Percentiles rank a stretch among this genome's conserved stretches.
These are phyloP conservation scores for Brachionus angularis DNA, from an alignment of 1,140 invertebrate genomes.

Conservation along the genomic window DNA sequence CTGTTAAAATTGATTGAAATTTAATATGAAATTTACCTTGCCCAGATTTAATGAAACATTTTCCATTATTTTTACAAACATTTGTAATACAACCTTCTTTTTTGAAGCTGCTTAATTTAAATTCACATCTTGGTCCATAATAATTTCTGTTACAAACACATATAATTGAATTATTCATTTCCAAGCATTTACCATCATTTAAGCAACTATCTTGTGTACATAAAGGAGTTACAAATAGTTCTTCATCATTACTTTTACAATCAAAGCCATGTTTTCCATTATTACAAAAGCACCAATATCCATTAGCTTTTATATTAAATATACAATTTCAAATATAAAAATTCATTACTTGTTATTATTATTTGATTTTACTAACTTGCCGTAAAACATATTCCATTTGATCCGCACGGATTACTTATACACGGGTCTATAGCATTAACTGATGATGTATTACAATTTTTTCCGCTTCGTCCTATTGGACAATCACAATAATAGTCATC, in stretches of 20 bases:
- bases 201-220: slow-evolving; percentile 2
- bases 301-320: slow-evolving; percentile 12
- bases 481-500: slow-evolving; percentile 43
- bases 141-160: slow-evolving; percentile 16
- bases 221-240: not conserved
- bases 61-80: slow-evolving; percentile 29
- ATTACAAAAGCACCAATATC: slow-evolving; percentile 43
- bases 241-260: not conserved
- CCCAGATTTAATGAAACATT: not conserved
- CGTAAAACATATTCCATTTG: slow-evolving; percentile 37
- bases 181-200: slow-evolving; percentile 17
- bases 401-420: slow-evolving; percentile 8
- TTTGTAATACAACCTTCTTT: slow-evolving; percentile 8
- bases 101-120: not conserved
- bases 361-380: not conserved
- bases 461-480: slow-evolving; percentile 30
- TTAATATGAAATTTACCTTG: slow-evolving; percentile 13
- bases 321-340: not conserved
- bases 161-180: slow-evolving; percentile 41
- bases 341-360: not conserved
- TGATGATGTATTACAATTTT: slow-evolving; percentile 43
- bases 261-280: slow-evolving; percentile 19
- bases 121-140: slow-evolving; percentile 38
- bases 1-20: too few species aligned
- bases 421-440: slow-evolving; percentile 12